A percentile compares a stretch with the other conserved stretches of the same genome.
These are phyloP conservation scores for Panthera leo DNA, from an alignment of 2,113 vertebrate genomes.

Conservation along the genomic window DNA sequence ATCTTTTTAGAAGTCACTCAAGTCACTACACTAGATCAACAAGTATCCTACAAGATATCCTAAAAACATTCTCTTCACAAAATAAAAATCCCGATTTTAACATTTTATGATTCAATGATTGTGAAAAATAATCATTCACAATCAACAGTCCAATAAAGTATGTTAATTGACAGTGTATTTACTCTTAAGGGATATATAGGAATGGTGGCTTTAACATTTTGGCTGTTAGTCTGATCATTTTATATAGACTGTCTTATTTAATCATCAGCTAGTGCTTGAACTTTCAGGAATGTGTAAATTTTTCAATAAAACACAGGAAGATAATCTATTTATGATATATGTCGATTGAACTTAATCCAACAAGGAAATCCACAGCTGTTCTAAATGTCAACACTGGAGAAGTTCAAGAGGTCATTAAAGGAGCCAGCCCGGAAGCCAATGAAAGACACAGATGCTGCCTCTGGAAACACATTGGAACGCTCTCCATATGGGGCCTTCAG, in stretches of 20 bases:
- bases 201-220: not conserved
- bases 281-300: not conserved
- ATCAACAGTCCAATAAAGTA: not conserved
- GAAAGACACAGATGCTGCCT: conserved; percentile 73
- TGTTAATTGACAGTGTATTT: not conserved
- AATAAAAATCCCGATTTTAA: not conserved
- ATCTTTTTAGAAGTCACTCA: not conserved
- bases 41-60: not conserved
- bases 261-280: not conserved
- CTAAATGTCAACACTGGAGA: conserved; percentile 59
- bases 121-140: not conserved
- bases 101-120: not conserved
- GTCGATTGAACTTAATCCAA: conserved; percentile 20
- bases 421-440: conserved; percentile 73
- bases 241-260: not conserved
- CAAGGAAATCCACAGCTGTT: conserved; percentile 46
- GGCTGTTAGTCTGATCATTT: not conserved
- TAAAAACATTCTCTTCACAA: not conserved
- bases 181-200: not conserved
- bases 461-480: conserved; percentile 72
- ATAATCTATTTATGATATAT: not conserved
- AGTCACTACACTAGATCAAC: not conserved
- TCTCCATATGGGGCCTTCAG: conserved; percentile 82
- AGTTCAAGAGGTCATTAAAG: conserved; percentile 75
- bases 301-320: not conserved